Evolutionary conservation across 1,140 invertebrate species (phyloP).

Genomic region (Stegodyphus dumicola): DNA sequence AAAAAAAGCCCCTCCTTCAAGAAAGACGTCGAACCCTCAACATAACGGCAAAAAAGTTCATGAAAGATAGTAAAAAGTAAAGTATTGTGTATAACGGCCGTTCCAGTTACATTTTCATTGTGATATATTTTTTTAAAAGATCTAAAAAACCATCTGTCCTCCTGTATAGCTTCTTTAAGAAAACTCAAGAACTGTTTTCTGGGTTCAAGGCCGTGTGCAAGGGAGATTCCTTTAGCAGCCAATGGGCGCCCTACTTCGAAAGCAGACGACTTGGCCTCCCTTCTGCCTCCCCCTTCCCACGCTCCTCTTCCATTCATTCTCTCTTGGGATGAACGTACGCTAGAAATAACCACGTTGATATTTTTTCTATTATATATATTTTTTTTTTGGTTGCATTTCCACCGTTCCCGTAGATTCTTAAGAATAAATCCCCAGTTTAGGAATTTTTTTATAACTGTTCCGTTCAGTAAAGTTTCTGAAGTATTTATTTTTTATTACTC

Average conservation of each 20-base stretch:
- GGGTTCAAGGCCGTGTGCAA: slow-evolving; percentile 42
- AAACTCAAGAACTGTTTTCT: slow-evolving; percentile 18
- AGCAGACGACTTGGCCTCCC: slow-evolving; percentile 40
- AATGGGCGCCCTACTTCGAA: slow-evolving; percentile 38
- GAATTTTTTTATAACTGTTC: slow-evolving; percentile 49
- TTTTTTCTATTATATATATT: neutral
- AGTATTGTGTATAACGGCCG: slow-evolving; percentile 22
- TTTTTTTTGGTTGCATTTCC: neutral
- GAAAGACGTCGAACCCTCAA: slow-evolving; percentile 29
- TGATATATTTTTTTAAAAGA: slow-evolving; percentile 36
- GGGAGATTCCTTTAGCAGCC: slow-evolving; percentile 24
- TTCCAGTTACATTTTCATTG: slow-evolving; percentile 38
- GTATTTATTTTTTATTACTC: slow-evolving; percentile 17
- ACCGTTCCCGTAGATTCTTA: neutral
- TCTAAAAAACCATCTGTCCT: slow-evolving; percentile 57
- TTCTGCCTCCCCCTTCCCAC: neutral
- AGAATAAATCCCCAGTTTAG: slow-evolving; percentile 11
- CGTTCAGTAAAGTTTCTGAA: slow-evolving; percentile 17
- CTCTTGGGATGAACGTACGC: slow-evolving; percentile 48
- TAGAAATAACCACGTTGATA: slow-evolving; percentile 43
- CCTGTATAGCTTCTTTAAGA: slow-evolving; percentile 21
- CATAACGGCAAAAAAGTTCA: slow-evolving; percentile 1
- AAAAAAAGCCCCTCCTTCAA: neutral
- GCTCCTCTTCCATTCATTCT: slow-evolving; percentile 30
- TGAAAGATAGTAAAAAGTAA: neutral